phyloP scores from a whole-genome alignment of 23 tunicate species.

The Ascidia mentula region DNA sequence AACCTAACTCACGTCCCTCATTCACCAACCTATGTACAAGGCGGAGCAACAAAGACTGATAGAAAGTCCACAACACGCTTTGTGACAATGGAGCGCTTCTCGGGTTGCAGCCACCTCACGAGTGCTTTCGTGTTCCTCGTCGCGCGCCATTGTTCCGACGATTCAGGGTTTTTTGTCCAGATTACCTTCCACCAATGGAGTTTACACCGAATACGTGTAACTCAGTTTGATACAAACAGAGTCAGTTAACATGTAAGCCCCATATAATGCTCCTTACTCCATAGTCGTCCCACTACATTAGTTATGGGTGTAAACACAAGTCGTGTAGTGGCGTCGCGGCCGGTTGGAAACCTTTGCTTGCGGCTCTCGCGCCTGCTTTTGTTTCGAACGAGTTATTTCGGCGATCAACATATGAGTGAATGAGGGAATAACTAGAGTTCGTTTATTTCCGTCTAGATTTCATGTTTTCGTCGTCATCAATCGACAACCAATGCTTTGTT shows the following conservation, averaged over 20 bases:
- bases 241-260: not conserved
- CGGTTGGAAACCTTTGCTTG: not conserved
- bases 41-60: conserved; percentile 29
- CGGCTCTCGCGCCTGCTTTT: not conserved
- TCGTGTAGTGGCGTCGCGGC: not conserved
- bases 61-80: conserved; percentile 17
- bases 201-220: conserved; percentile 15
- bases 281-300: not conserved
- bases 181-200: not conserved
- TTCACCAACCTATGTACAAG: conserved; percentile 4
- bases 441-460: conserved; percentile 5
- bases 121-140: not conserved
- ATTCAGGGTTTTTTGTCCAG: not conserved
- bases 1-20: not conserved
- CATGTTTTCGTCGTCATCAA: not conserved
- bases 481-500: not conserved
- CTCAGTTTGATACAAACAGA: conserved; percentile 24
- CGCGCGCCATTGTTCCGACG: not conserved
- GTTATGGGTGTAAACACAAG: conserved; percentile 4
- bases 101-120: not conserved
- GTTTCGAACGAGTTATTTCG: not conserved
- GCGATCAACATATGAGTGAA: not conserved
- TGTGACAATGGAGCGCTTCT: not conserved
- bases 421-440: not conserved
- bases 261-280: not conserved